A percentile compares a stretch with the other conserved stretches of the same genome.
phyloP scores from a whole-genome alignment of 2,797 vertebrate genomes.

The Ptychadena robeensis region DNA sequence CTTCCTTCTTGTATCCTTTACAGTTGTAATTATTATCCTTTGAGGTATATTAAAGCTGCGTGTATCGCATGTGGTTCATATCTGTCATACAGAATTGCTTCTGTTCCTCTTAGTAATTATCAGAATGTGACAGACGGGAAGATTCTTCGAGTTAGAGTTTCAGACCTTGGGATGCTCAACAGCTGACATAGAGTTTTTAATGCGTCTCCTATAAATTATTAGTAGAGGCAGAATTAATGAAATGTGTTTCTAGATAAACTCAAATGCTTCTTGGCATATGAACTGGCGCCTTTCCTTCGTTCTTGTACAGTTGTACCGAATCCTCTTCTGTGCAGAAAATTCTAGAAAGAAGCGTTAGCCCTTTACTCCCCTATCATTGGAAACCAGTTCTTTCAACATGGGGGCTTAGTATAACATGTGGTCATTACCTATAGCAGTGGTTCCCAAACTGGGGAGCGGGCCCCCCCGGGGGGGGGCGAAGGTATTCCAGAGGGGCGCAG shows the following conservation, averaged over 20 bases:
- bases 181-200: background rate
- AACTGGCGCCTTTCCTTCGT: too few species aligned
- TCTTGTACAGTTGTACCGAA: too few species aligned
- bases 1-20: background rate
- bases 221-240: background rate
- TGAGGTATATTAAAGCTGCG: conserved; percentile 3
- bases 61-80: conserved; percentile 5
- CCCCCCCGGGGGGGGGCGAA: too few species aligned
- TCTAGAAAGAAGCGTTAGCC: too few species aligned
- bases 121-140: conserved; percentile 28
- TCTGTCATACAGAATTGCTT: conserved; percentile 43
- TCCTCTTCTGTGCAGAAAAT: too few species aligned
- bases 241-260: background rate
- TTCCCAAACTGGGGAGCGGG: too few species aligned
- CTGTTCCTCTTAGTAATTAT: conserved; percentile 32
- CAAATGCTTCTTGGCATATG: background rate
- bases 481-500: too few species aligned
- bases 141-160: conserved; percentile 3
- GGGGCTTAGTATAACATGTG: too few species aligned
- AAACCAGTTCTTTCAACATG: too few species aligned
- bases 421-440: too few species aligned
- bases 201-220: background rate
- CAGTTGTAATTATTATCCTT: background rate
- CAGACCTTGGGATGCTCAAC: background rate
- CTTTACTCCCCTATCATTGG: too few species aligned